These are phyloP conservation scores for Butorides virescens DNA, from an alignment of 2,113 vertebrate species.

Conservation along the genomic window DNA sequence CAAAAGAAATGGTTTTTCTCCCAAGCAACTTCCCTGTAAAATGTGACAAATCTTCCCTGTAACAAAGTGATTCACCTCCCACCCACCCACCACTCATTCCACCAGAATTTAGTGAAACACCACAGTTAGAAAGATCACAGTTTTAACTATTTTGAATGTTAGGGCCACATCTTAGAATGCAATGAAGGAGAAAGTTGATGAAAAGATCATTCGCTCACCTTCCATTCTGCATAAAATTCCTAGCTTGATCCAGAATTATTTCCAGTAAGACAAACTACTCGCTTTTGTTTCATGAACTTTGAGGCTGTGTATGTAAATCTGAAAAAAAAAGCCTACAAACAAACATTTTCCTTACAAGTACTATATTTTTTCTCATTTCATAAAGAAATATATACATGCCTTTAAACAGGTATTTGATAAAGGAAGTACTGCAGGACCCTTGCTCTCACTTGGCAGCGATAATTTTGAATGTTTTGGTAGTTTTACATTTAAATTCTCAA, in stretches of 20 bases:
- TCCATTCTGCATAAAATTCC: neutral
- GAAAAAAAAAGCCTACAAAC: neutral
- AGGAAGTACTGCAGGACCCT: neutral
- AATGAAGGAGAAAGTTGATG: neutral
- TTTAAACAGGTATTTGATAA: neutral
- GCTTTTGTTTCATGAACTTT: neutral
- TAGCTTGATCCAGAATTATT: neutral
- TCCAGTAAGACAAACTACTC: neutral
- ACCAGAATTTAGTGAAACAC: neutral
- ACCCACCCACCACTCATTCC: neutral
- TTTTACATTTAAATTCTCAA: neutral
- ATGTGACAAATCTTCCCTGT: neutral
- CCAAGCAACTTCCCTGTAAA: neutral
- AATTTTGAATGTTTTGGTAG: neutral
- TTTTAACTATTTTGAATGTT: neutral
- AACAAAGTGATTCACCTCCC: neutral
- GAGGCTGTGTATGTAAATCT: neutral
- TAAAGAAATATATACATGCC: neutral
- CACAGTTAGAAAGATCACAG: neutral
- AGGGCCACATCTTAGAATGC: neutral
- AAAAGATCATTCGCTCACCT: neutral
- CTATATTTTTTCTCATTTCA: neutral
- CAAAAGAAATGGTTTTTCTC: neutral
- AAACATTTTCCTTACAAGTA: neutral
- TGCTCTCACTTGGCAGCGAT: neutral